phyloP scores from a whole-genome alignment of 1,140 invertebrate genomes.

The Sipha flava region DNA sequence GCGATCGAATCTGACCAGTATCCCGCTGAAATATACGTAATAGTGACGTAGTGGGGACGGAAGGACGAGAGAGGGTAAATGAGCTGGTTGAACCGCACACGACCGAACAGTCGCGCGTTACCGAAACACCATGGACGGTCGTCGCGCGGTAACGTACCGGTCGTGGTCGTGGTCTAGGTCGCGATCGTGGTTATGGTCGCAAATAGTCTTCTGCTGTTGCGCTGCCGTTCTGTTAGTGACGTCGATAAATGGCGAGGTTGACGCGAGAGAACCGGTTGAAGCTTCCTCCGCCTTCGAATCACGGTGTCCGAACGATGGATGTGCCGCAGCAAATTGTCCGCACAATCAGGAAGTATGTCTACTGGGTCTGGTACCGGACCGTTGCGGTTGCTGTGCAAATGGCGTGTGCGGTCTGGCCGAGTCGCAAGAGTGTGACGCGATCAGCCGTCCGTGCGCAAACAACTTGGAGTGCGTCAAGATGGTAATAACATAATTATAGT shows the following conservation, averaged over 20 bases:
- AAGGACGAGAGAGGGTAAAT: too few relatives aligned
- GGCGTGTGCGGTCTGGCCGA: constrained; percentile 49
- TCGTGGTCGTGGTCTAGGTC: too few relatives aligned
- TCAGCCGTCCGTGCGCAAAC: not conserved
- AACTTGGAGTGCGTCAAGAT: not conserved
- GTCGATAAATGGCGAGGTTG: too few relatives aligned
- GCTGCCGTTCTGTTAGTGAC: not conserved
- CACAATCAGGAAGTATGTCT: constrained; percentile 41
- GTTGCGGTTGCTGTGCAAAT: constrained; percentile 50
- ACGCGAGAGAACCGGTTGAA: too few relatives aligned
- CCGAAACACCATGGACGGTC: too few relatives aligned
- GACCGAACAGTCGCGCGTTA: not conserved
- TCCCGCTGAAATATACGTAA: too few relatives aligned
- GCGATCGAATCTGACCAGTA: too few relatives aligned
- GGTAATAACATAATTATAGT: not conserved
- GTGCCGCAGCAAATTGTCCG: not conserved
- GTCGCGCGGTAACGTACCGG: too few relatives aligned
- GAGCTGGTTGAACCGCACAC: too few relatives aligned
- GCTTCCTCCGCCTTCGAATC: too few relatives aligned
- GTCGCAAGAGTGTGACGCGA: constrained; percentile 47
- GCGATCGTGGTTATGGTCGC: too few relatives aligned
- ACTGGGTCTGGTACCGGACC: constrained; percentile 47
- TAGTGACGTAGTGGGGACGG: too few relatives aligned
- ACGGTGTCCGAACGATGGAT: not conserved
- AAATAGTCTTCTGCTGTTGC: not conserved